Base-by-base conservation (phyloP, 2,888 invertebrate genomes). In the Drosophila paramelanica region DNA sequence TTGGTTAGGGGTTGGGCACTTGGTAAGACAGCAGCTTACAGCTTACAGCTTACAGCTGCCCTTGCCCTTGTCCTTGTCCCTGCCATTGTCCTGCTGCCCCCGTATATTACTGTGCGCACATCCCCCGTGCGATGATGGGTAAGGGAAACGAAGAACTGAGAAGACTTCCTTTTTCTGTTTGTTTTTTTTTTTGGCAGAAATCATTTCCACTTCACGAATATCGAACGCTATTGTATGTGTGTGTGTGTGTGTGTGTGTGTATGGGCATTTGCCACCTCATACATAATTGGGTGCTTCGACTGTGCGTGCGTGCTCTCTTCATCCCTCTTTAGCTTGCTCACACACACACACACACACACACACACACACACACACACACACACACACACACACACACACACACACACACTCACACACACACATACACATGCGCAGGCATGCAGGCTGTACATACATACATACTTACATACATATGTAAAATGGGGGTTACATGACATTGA, bases 401-500 rank as follows among this genome's bases (percentile, higher is more conserved):
- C 27, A 45, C 23, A 11, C 27, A 23, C 31, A 6, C 38, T 23
- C 33, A 45, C 23, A 56, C 27, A 45, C 43, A 31, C 43, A 49
- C n/a, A 50, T 1, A 53, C 45, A 55, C n/a, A 68, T 33, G 55
- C 45, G 55, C 36, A 14, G 36, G 55, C 36, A 14, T 45, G 55
- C 55, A 55, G 36, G 45, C 55, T 45, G 25, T 47, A 58, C 6
- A 45, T 13, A 46, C 41, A 13, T 14, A 43, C 53, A 41, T 27
- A 33, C 31, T 1, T 13, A 42, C n/a, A 11, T n/a, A 31, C 20
- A 41, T 41, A 57, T 76, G 71, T 72, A 85, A 82, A 79, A 85
- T 68, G 75, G 80, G 86, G 88, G 84, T 84, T 88, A 88, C 88
- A 82, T 84, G 88, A 88, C 88, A 84, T 86, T 85, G 84, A 88